These are phyloP conservation scores for Cyprinella venusta DNA, from an alignment of 2,797 vertebrate species.

Conservation along the genomic window DNA sequence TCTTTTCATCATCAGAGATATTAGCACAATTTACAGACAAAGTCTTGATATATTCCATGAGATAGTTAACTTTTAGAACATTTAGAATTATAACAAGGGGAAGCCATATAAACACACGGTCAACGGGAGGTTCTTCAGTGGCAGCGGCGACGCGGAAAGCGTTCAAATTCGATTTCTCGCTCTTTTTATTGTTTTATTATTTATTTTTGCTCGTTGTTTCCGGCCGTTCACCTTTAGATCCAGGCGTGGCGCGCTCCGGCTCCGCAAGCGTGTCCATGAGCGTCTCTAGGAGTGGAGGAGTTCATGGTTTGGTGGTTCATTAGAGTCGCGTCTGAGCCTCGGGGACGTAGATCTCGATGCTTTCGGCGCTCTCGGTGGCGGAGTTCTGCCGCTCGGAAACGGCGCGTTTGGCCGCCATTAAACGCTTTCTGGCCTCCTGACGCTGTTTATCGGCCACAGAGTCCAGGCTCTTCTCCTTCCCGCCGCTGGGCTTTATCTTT, in stretches of 20 bases:
- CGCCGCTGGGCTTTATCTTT: slow-evolving; percentile 85
- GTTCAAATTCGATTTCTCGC: slow-evolving; percentile 54
- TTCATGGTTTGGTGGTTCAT: slow-evolving; percentile 62
- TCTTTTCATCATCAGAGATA: slow-evolving; percentile 70
- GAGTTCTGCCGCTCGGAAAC: slow-evolving; percentile 98
- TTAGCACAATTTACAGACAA: slow-evolving; percentile 76
- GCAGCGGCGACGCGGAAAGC: slow-evolving; percentile 63
- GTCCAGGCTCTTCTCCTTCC: slow-evolving; percentile 57
- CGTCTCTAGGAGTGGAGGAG: slow-evolving; percentile 19
- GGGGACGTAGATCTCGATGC: slow-evolving; percentile 99
- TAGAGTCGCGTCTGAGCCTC: slow-evolving; percentile 99
- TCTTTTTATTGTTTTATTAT: slow-evolving; percentile 27
- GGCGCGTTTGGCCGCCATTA: slow-evolving; percentile 96
- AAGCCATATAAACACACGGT: slow-evolving; percentile 77
- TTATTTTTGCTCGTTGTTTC: slow-evolving; percentile 1
- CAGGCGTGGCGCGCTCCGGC: background rate
- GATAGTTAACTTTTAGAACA: slow-evolving; percentile 73
- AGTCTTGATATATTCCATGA: slow-evolving; percentile 78
- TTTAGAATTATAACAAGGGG: slow-evolving; percentile 72
- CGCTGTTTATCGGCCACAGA: slow-evolving; percentile 84
- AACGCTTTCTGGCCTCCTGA: slow-evolving; percentile 94
- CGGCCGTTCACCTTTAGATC: background rate
- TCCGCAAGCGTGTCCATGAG: background rate
- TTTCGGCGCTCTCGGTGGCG: slow-evolving; percentile 98
- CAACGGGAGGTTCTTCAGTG: slow-evolving; percentile 67